Evolutionary conservation across 2,113 vertebrate genomes (phyloP), one percentile per base, ranked within the genome.

Genomic region (Pachypanchax playfairii): DNA sequence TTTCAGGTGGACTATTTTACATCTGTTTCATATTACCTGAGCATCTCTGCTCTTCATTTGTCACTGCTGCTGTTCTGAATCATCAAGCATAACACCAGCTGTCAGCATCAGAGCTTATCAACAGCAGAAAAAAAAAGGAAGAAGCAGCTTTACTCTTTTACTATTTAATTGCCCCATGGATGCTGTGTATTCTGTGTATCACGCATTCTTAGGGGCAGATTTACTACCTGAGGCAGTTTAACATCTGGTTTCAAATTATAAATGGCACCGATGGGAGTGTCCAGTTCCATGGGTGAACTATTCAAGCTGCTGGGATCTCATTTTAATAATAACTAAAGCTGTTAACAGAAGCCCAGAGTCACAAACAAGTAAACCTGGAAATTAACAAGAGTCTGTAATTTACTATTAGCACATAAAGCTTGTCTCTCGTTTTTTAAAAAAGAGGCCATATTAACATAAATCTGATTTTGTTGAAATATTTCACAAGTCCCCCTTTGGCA

Each of bases 1-100:
- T 29, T 39, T 46, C n/a, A 35, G 46, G 25, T 65, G 49, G 48
- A 75, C 28, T 49, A 52, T 53, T 65, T 64, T 44, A 63, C 13
- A 46, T 9, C 15, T 1, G 29, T 26, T 65, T 43, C 60, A 11
- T 21, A 13, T 47, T 64, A 72, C 52, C n/a, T 44, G 48, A 22
- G 43, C 53, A 64, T 69, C 29, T 22, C 50, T 22, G 1, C 13
- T 15, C 50, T 29, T 21, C 20, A 53, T 15, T 21, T 35, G 8
- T 35, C 29, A 14, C 17, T 5, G 18, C 18, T 21, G 49, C 49
- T 52, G 18, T 29, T 7, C 18, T 14, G 29, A 36, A 36, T n/a
- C 22, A 39, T 42, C 39, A 51, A 29, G 29, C 17, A 12, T n/a
- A 29, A 18, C 25, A 5, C 10, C 18, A 31, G 6, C 22, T 46